Evolutionary conservation across 1,140 invertebrate genomes (phyloP).

Genomic region (Campodea augens): DNA sequence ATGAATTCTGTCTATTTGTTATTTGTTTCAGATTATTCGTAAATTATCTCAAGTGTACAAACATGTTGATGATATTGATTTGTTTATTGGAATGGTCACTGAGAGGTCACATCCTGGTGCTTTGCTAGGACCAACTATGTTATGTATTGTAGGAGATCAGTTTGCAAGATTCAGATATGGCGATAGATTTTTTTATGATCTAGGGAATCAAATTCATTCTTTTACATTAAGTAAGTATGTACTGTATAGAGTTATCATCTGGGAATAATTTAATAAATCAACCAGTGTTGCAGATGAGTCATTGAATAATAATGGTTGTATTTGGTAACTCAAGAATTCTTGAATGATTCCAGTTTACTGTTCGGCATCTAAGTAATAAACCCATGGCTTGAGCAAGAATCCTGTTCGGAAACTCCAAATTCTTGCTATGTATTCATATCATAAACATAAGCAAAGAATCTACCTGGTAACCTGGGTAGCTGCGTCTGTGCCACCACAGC

Average conservation of each 20-base stretch:
- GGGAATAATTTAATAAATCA: too few species aligned
- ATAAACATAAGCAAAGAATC: too few species aligned
- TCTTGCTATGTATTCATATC: too few species aligned
- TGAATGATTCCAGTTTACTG: too few species aligned
- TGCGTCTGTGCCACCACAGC: too few species aligned
- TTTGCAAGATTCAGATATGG: constrained; percentile 19
- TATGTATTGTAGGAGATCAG: constrained; percentile 21
- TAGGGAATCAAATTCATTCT: constrained; percentile 18
- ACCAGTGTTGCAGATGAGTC: too few species aligned
- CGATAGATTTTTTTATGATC: constrained; percentile 23
- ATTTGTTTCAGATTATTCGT: constrained; percentile 10
- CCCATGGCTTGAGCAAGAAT: too few species aligned
- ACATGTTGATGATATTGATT: constrained; percentile 23
- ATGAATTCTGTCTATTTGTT: background rate
- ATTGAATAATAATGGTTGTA: background rate
- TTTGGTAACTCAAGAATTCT: too few species aligned
- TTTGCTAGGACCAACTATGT: constrained; percentile 22
- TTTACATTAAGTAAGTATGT: constrained; percentile 19
- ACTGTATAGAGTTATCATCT: background rate
- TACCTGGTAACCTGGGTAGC: too few species aligned
- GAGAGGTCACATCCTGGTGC: constrained; percentile 22
- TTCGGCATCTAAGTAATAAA: too few species aligned
- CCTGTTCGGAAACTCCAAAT: too few species aligned
- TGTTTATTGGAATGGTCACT: constrained; percentile 20
- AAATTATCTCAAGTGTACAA: constrained; percentile 14